phyloP scores from a whole-genome alignment of 2,888 invertebrate species.

The Cerastoderma edule region DNA sequence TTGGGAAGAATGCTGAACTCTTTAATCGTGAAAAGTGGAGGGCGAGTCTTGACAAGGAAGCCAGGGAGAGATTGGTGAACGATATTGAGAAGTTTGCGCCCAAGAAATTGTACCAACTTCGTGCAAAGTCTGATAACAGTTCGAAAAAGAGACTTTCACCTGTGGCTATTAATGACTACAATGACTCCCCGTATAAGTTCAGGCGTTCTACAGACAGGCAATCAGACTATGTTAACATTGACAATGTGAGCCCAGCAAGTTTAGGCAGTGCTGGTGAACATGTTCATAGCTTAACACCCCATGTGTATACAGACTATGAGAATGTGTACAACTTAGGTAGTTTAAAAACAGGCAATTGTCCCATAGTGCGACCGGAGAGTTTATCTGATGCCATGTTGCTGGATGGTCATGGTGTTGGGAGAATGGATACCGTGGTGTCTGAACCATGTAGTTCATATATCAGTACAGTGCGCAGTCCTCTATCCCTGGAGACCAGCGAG shows the following conservation, averaged over 20 bases:
- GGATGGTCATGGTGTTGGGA: conserved; percentile 20
- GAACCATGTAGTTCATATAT: not conserved
- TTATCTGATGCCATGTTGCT: conserved; percentile 45
- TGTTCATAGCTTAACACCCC: conserved; percentile 22
- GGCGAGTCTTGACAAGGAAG: conserved; percentile 53
- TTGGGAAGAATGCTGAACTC: conserved; percentile 59
- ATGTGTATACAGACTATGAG: conserved; percentile 42
- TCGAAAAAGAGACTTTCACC: conserved; percentile 39
- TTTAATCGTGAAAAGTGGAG: conserved; percentile 60
- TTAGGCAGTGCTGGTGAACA: conserved; percentile 37
- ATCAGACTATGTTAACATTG: conserved; percentile 46
- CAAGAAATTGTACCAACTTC: conserved; percentile 50
- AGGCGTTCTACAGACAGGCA: conserved; percentile 31
- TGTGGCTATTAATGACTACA: conserved; percentile 49
- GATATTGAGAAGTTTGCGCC: conserved; percentile 55
- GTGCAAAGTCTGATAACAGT: conserved; percentile 33
- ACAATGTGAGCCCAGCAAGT: conserved; percentile 33
- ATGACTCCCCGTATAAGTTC: conserved; percentile 65
- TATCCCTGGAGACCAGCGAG: conserved; percentile 25
- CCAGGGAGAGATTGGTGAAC: conserved; percentile 29
- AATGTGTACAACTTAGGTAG: conserved; percentile 38
- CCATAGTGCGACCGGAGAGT: conserved; percentile 53
- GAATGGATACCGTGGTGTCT: not conserved
- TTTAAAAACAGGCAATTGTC: conserved; percentile 36
- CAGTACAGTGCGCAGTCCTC: conserved; percentile 13